A percentile compares a stretch with the other conserved stretches of the same genome.
These are phyloP conservation scores for Actinernus sp. DNA, from an alignment of 92 coral and sea anemone species.

Conservation along the genomic window DNA sequence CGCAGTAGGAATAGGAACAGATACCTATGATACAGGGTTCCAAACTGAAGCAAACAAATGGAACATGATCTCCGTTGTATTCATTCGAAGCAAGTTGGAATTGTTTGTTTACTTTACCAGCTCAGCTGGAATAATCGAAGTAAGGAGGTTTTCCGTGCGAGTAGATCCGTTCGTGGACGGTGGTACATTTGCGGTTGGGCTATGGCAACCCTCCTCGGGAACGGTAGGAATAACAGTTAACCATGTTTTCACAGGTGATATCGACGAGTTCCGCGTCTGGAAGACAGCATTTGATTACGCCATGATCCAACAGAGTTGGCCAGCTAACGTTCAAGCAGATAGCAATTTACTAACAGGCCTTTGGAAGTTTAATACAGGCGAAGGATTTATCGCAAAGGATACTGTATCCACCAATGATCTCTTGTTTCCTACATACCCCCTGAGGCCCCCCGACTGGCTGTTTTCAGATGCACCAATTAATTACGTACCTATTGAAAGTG, in stretches of 20 bases:
- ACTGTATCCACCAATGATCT: slow-evolving; percentile 66
- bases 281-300: slow-evolving; percentile 88
- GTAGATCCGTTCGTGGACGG: slow-evolving; percentile 69
- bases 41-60: slow-evolving; percentile 77
- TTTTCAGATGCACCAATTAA: slow-evolving; percentile 96
- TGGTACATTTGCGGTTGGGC: slow-evolving; percentile 90
- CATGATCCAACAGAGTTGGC: slow-evolving; percentile 85
- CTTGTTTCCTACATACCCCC: slow-evolving; percentile 80
- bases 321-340: slow-evolving; percentile 70
- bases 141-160: slow-evolving; percentile 55
- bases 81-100: slow-evolving; percentile 66
- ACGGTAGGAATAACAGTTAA: slow-evolving; percentile 59
- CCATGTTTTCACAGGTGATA: slow-evolving; percentile 75
- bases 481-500: slow-evolving; percentile 56
- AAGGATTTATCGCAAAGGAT: slow-evolving; percentile 73
- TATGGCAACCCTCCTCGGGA: slow-evolving; percentile 99
- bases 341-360: slow-evolving; percentile 69
- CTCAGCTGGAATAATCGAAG: slow-evolving; percentile 73
- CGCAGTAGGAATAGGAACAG: slow-evolving; percentile 82
- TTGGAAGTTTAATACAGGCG: slow-evolving; percentile 97
- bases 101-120: slow-evolving; percentile 75
- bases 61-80: slow-evolving; percentile 91
- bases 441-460: slow-evolving; percentile 86
- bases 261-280: slow-evolving; percentile 95
- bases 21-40: slow-evolving; percentile 85